Evolutionary conservation across 2,113 vertebrate species (phyloP).

Genomic region (Trichechus manatus): DNA sequence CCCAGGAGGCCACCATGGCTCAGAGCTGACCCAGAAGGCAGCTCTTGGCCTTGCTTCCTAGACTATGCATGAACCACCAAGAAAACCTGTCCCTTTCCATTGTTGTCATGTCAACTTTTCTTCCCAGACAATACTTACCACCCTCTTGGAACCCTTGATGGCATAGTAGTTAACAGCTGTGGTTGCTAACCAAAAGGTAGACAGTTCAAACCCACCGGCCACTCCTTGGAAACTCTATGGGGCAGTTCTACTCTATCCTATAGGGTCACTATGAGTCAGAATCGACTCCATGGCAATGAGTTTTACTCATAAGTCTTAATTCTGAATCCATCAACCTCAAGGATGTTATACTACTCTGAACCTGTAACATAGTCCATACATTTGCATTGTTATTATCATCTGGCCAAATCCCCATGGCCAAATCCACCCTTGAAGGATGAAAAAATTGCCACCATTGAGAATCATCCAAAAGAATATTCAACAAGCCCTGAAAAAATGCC

Average conservation of each 20-base stretch:
- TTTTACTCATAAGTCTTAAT: not conserved
- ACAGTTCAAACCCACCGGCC: no score
- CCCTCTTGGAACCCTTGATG: not conserved
- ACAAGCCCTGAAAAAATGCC: not conserved
- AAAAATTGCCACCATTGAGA: constrained; percentile 10
- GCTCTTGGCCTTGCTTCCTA: not conserved
- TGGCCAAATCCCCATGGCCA: not conserved
- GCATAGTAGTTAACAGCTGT: no score
- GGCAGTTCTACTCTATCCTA: no score
- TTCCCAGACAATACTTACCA: not conserved
- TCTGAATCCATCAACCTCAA: not conserved
- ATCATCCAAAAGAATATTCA: constrained; percentile 41
- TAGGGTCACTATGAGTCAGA: no score
- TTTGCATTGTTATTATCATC: not conserved
- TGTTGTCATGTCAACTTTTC: not conserved
- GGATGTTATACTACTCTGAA: not conserved
- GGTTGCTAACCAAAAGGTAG: no score
- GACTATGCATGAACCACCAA: not conserved
- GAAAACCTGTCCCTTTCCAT: not conserved
- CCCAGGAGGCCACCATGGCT: not conserved
- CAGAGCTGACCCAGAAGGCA: not conserved
- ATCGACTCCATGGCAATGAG: no score
- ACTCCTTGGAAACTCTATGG: no score
- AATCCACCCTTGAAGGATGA: not conserved
- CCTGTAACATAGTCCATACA: not conserved